These are phyloP conservation scores for Microplitis manilae DNA, from an alignment of 2,888 invertebrate genomes.

Conservation along the genomic window DNA sequence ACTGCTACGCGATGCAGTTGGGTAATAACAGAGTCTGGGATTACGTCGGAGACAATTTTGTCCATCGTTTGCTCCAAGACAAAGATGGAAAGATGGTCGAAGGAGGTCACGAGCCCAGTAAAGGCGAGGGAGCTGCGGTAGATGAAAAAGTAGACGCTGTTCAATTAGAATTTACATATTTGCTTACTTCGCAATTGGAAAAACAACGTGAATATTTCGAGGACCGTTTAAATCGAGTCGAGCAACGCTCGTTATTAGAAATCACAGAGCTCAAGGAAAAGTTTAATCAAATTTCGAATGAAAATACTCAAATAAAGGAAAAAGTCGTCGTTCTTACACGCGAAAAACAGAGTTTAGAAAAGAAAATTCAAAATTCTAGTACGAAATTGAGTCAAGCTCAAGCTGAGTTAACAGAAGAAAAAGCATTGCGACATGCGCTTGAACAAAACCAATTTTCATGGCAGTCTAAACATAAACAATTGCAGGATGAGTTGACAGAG, in stretches of 20 bases:
- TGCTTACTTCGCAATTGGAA: constrained; percentile 95
- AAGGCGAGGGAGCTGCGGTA: constrained; percentile 75
- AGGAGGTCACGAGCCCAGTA: constrained; percentile 72
- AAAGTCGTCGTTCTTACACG: constrained; percentile 75
- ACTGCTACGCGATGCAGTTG: constrained; percentile 96
- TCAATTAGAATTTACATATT: constrained; percentile 96
- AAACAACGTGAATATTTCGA: constrained; percentile 94
- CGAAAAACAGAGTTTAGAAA: constrained; percentile 82
- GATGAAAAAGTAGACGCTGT: constrained; percentile 94
- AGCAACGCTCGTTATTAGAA: constrained; percentile 72
- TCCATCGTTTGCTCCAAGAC: constrained; percentile 95
- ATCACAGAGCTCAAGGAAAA: constrained; percentile 75
- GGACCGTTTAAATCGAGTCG: constrained; percentile 77
- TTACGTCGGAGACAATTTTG: constrained; percentile 98
- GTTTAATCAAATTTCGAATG: constrained; percentile 73
- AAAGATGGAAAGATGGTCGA: constrained; percentile 98
- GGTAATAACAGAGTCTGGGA: constrained; percentile 99
- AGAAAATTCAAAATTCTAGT: constrained; percentile 78
- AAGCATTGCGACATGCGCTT: constrained; percentile 85
- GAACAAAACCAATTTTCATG: constrained; percentile 83
- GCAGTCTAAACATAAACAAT: constrained; percentile 75
- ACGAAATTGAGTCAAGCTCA: constrained; percentile 80
- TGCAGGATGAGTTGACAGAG: constrained; percentile 64
- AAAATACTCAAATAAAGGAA: constrained; percentile 70
- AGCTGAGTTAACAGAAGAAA: constrained; percentile 86